Conservation (phyloP, 2,888 invertebrate species). For the Leptothorax acervorum region DNA sequence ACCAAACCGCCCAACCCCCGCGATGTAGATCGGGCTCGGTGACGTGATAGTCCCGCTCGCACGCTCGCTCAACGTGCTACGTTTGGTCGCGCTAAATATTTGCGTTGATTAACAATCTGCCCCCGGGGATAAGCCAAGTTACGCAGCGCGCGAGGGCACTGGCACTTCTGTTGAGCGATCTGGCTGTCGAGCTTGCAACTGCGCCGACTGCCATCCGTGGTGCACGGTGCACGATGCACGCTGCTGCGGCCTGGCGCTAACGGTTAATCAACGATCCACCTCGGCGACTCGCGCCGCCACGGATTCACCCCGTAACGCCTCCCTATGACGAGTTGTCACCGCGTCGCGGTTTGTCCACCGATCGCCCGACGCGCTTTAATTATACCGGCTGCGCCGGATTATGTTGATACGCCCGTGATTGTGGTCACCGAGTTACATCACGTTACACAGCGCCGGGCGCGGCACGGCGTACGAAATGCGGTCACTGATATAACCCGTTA, state of each 20-base stretch:
- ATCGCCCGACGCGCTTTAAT: conserved; percentile 48
- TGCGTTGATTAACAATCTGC: conserved; percentile 52
- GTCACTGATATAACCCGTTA: neutral
- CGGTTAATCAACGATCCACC: conserved; percentile 52
- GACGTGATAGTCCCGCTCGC: conserved; percentile 34
- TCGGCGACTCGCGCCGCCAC: conserved; percentile 48
- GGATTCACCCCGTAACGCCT: conserved; percentile 34
- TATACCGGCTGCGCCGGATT: conserved; percentile 44
- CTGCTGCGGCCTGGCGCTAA: conserved; percentile 42
- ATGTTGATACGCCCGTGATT: conserved; percentile 48
- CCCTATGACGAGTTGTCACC: conserved; percentile 54
- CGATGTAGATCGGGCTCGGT: conserved; percentile 33
- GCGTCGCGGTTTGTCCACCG: conserved; percentile 48
- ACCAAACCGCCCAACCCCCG: neutral
- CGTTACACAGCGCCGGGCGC: neutral
- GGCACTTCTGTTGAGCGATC: conserved; percentile 32
- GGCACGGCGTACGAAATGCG: neutral
- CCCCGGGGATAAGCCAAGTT: neutral
- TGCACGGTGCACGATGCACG: conserved; percentile 2
- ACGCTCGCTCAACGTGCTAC: conserved; percentile 32
- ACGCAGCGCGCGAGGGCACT: conserved; percentile 34
- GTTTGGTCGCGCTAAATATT: conserved; percentile 52
- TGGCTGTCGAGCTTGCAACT: conserved; percentile 32
- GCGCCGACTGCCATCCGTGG: conserved; percentile 24
- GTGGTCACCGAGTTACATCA: conserved; percentile 48